These are phyloP conservation scores for Rhyacophila brunnea DNA, from an alignment of 1,140 invertebrate species.

Conservation along the genomic window DNA sequence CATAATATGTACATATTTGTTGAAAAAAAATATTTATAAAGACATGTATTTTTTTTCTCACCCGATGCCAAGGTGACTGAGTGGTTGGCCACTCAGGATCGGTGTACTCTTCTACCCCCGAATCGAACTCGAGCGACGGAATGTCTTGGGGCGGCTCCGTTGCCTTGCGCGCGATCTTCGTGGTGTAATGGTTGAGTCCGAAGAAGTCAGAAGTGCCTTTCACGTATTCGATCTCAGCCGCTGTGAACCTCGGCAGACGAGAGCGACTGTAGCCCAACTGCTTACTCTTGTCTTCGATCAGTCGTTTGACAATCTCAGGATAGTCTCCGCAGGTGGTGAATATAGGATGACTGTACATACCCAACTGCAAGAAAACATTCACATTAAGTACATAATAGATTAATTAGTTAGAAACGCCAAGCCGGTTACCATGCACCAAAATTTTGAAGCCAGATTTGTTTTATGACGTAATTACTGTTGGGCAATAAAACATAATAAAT, in stretches of 20 bases:
- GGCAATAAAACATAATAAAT: too few relatives aligned
- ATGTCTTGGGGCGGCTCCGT: neutral
- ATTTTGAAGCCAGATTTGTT: too few relatives aligned
- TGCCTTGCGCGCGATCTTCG: conserved; percentile 19
- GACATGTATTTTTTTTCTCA: too few relatives aligned
- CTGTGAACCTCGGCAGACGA: conserved; percentile 57
- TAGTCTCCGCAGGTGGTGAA: conserved; percentile 59
- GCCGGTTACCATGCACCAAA: too few relatives aligned
- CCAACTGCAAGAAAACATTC: conserved; percentile 43
- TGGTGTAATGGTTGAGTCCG: conserved; percentile 62
- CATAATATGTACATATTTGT: too few relatives aligned
- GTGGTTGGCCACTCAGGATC: conserved; percentile 9
- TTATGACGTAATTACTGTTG: too few relatives aligned
- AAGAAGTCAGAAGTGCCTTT: conserved; percentile 63
- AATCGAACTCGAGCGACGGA: neutral
- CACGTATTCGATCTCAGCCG: conserved; percentile 55
- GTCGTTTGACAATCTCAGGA: conserved; percentile 58
- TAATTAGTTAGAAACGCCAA: too few relatives aligned
- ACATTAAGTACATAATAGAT: too few relatives aligned
- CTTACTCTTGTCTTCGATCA: conserved; percentile 54
- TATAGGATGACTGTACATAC: conserved; percentile 64
- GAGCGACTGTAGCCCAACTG: conserved; percentile 57
- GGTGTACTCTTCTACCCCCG: conserved; percentile 1
- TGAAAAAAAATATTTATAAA: too few relatives aligned
- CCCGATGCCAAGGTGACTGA: conserved; percentile 4